Conservation (phyloP, 2,797 vertebrate species). For the Picus viridis region DNA sequence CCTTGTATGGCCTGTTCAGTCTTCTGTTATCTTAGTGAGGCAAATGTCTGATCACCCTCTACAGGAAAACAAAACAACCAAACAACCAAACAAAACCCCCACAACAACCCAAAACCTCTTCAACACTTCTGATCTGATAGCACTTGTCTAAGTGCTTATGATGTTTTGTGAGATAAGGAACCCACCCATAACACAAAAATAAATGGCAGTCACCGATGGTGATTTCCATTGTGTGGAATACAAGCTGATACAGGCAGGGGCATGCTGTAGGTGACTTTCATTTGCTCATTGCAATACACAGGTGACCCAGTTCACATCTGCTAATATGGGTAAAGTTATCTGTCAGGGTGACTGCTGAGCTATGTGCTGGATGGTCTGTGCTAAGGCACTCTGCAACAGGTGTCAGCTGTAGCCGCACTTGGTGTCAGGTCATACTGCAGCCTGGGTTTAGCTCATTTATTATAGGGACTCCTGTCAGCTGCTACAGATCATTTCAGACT, state of each 20-base stretch:
- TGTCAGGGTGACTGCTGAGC: background rate
- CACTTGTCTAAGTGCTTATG: background rate
- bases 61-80: background rate
- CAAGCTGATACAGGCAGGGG: background rate
- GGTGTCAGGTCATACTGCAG: background rate
- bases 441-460: background rate
- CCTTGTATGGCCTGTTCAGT: too few species aligned
- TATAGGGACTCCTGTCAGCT: background rate
- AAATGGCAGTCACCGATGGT: background rate
- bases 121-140: background rate
- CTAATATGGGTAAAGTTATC: background rate
- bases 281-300: background rate
- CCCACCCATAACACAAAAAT: background rate
- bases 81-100: background rate
- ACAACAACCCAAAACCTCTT: background rate
- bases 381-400: background rate
- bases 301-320: background rate
- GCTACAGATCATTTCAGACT: background rate
- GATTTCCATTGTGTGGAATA: background rate
- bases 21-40: background rate
- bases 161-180: background rate
- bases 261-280: background rate
- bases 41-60: background rate
- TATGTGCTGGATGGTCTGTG: fast-evolving
- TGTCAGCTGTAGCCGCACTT: background rate